A percentile compares a stretch with the other conserved stretches of the same genome.
These are phyloP conservation scores for Cyphomyrus plagiostoma DNA, from an alignment of 2,113 vertebrate genomes.

Conservation along the genomic window DNA sequence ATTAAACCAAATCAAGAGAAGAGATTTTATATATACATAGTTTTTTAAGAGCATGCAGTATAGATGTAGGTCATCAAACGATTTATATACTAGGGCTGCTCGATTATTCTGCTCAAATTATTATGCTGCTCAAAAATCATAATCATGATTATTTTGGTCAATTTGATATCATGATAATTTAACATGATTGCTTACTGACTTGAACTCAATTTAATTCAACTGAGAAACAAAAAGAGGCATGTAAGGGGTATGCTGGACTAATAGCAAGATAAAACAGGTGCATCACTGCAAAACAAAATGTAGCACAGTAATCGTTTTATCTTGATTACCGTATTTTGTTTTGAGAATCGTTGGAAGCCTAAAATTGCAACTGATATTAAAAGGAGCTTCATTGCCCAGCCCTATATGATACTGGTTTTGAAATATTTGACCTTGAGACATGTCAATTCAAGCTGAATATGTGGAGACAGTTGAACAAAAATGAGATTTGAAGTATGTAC, in stretches of 20 bases:
- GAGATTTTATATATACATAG: neutral
- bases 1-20: neutral
- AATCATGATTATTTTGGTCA: too few relatives aligned
- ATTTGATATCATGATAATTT: too few relatives aligned
- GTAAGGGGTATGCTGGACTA: too few relatives aligned
- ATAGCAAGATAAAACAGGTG: too few relatives aligned
- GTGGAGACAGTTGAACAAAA: neutral
- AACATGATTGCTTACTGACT: too few relatives aligned
- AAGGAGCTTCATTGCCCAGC: neutral
- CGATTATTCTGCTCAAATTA: too few relatives aligned
- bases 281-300: too few relatives aligned
- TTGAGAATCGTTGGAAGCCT: neutral
- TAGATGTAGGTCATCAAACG: neutral
- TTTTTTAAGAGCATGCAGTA: neutral
- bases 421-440: neutral
- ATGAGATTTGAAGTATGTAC: neutral
- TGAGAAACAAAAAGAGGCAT: too few relatives aligned
- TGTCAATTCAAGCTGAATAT: neutral
- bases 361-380: neutral
- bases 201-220: too few relatives aligned
- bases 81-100: neutral
- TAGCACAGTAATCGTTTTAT: too few relatives aligned
- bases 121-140: too few relatives aligned
- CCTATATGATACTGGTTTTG: neutral
- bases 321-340: neutral